These are phyloP conservation scores for Phyllopteryx taeniolatus DNA, from an alignment of 2,113 vertebrate species.

Conservation along the genomic window DNA sequence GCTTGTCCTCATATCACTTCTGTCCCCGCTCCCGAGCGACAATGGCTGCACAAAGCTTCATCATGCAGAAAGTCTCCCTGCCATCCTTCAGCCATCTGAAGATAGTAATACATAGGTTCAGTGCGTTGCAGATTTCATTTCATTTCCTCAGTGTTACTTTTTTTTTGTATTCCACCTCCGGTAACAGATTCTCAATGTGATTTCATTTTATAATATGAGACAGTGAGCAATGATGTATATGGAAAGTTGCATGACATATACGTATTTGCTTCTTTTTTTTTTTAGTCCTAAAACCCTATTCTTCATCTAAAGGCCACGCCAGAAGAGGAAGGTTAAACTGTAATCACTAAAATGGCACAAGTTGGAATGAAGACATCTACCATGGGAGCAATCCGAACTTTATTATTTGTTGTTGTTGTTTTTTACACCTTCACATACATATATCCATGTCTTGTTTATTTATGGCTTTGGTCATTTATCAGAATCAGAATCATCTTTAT, in stretches of 20 bases:
- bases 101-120: conserved; percentile 37
- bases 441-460: not conserved
- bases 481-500: too few species aligned
- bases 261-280: too few species aligned
- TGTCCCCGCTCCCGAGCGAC: conserved; percentile 25
- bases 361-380: too few species aligned
- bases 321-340: too few species aligned
- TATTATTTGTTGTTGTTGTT: too few species aligned
- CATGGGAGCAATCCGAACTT: too few species aligned
- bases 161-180: not conserved
- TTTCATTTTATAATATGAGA: not conserved
- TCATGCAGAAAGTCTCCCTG: conserved; percentile 27
- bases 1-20: conserved; percentile 34
- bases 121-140: conserved; percentile 4
- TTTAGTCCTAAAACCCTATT: too few species aligned
- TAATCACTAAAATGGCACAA: too few species aligned
- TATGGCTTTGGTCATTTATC: not conserved
- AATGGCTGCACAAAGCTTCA: conserved; percentile 35
- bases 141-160: not conserved
- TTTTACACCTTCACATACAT: not conserved
- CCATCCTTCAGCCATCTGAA: conserved; percentile 14
- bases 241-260: too few species aligned
- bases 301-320: too few species aligned
- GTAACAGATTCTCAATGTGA: not conserved
- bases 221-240: too few species aligned